Evolutionary conservation across 2,113 vertebrate species (phyloP).

Genomic region (Ovis aries): DNA sequence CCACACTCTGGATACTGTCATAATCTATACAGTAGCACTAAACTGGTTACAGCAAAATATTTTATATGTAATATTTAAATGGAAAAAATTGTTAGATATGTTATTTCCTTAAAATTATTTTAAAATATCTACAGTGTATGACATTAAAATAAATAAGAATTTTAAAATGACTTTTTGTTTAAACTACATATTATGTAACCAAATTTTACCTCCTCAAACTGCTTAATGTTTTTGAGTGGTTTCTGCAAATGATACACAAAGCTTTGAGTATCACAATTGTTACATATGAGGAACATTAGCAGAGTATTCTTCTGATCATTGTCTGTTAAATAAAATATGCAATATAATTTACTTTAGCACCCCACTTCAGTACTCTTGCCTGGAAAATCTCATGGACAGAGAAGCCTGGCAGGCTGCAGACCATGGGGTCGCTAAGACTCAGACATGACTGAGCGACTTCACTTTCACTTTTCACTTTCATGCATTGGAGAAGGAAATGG

Average conservation of each 20-base stretch:
- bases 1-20: neutral
- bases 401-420: no score
- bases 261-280: neutral
- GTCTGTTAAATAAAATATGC: neutral
- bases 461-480: no score
- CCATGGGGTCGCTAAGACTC: no score
- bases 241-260: neutral
- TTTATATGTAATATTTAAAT: neutral
- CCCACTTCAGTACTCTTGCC: no score
- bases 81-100: neutral
- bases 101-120: neutral
- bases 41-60: neutral
- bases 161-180: neutral
- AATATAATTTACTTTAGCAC: neutral
- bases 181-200: neutral
- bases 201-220: neutral
- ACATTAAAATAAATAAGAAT: neutral
- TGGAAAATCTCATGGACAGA: no score
- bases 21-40: neutral
- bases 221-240: neutral
- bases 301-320: neutral
- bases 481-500: no score
- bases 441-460: no score
- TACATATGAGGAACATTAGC: neutral
- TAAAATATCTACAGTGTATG: neutral